Evolutionary conservation across 2,888 invertebrate species (phyloP).

Genomic region (Capitulum mitella): DNA sequence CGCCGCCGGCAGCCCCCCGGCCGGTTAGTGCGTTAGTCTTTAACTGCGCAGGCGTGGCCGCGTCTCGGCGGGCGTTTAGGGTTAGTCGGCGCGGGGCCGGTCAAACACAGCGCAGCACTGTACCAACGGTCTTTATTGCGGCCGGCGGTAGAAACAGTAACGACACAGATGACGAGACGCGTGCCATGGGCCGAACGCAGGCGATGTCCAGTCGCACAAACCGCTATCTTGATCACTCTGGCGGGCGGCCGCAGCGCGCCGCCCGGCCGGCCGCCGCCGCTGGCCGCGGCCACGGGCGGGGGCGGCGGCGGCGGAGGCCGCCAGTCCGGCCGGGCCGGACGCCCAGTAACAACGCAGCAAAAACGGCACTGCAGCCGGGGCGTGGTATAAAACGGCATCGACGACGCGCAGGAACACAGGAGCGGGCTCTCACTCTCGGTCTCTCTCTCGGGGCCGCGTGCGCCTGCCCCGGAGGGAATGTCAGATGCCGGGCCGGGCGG

Average conservation of each 20-base stretch:
- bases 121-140: slow-evolving; percentile 10
- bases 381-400: not conserved
- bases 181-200: not conserved
- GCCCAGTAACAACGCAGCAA: slow-evolving; percentile 14
- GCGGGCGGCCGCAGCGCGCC: not conserved
- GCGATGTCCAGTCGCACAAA: not conserved
- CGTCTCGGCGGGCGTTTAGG: slow-evolving; percentile 12
- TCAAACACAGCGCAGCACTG: not conserved
- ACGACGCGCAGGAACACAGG: not conserved
- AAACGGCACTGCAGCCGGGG: not conserved
- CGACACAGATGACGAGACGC: slow-evolving; percentile 4
- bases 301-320: not conserved
- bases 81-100: not conserved
- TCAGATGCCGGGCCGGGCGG: not conserved
- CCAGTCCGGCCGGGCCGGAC: not conserved
- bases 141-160: slow-evolving; percentile 10
- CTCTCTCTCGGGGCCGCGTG: no score
- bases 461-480: not conserved
- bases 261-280: not conserved
- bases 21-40: slow-evolving; percentile 13
- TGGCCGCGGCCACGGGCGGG: not conserved
- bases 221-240: not conserved
- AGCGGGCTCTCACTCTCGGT: no score
- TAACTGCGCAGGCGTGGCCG: not conserved
- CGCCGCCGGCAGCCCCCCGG: not conserved